Evolutionary conservation across 2,888 invertebrate genomes (phyloP).

Genomic region (Polydrusus tereticollis): DNA sequence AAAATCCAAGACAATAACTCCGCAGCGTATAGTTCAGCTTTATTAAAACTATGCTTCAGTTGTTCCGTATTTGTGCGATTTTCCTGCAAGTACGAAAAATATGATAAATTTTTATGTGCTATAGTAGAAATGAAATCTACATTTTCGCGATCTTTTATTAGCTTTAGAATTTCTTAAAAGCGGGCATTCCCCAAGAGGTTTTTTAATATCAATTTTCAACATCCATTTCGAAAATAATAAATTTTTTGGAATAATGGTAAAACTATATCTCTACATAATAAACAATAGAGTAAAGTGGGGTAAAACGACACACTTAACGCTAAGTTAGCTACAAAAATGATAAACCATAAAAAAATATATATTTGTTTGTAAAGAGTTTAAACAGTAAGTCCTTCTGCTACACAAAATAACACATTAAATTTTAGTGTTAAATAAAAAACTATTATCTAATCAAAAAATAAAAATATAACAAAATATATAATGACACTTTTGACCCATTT

Average conservation of each 20-base stretch:
- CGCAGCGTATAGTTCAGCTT: conserved; percentile 32
- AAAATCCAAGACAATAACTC: conserved; percentile 38
- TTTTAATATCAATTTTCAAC: conserved; percentile 29
- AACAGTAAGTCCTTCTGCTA: too few relatives aligned
- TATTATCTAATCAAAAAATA: too few relatives aligned
- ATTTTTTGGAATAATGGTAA: neutral
- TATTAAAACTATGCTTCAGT: conserved; percentile 45
- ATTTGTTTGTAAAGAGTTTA: too few relatives aligned
- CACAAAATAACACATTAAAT: too few relatives aligned
- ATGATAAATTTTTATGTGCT: conserved; percentile 47
- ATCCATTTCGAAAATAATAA: conserved; percentile 12
- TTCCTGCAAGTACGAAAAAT: conserved; percentile 39
- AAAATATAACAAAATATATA: too few relatives aligned
- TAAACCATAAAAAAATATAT: too few relatives aligned
- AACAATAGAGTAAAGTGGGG: too few relatives aligned
- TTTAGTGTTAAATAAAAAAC: too few relatives aligned
- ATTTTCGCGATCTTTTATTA: conserved; percentile 47
- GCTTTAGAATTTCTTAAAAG: conserved; percentile 42
- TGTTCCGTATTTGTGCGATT: conserved; percentile 41
- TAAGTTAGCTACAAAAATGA: too few relatives aligned
- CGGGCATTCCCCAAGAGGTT: conserved; percentile 40
- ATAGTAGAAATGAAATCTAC: conserved; percentile 47
- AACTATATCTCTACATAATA: neutral
- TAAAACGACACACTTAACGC: too few relatives aligned
- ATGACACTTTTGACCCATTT: too few relatives aligned